Percentiles rank a stretch among this genome's conserved stretches.
phyloP scores from a whole-genome alignment of 1,140 invertebrate species.

The Drosophila pachea region DNA sequence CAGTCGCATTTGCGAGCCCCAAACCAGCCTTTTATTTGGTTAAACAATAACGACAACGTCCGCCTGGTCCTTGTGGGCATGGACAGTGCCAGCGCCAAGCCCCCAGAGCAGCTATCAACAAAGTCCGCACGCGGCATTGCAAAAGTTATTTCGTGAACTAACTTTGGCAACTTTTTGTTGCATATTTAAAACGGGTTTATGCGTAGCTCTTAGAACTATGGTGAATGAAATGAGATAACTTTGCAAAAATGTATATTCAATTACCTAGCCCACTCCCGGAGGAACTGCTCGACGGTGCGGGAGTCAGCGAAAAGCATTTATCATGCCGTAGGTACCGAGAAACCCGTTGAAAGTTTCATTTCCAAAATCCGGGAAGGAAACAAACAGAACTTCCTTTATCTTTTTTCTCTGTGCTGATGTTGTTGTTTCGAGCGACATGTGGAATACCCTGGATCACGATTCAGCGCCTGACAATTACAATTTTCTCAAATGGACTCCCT shows the following conservation, averaged over 20 bases:
- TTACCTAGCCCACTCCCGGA: constrained; percentile 28
- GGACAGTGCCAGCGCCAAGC: neutral
- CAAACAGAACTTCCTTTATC: neutral
- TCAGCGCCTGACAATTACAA: constrained; percentile 44
- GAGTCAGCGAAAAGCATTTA: constrained; percentile 39
- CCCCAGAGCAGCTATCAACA: constrained; percentile 15
- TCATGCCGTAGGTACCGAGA: constrained; percentile 31
- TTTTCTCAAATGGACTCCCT: constrained; percentile 49
- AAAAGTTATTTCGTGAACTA: constrained; percentile 53
- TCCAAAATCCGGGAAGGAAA: neutral
- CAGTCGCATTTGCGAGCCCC: constrained; percentile 5
- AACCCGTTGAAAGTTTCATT: constrained; percentile 28
- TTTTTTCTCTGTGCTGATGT: too few species aligned
- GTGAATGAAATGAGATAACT: constrained; percentile 57
- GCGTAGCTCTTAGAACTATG: constrained; percentile 21
- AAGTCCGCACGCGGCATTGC: constrained; percentile 37
- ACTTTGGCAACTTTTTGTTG: constrained; percentile 58
- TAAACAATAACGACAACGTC: constrained; percentile 31
- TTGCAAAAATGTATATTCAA: constrained; percentile 64
- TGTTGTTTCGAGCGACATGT: constrained; percentile 1
- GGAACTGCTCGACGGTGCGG: constrained; percentile 14
- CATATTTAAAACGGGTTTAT: constrained; percentile 61
- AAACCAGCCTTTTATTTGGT: constrained; percentile 19
- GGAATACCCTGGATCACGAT: constrained; percentile 2
- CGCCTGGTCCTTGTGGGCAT: constrained; percentile 11